Base-by-base conservation (phyloP, 1,140 invertebrate genomes). In the Rhyacophila brunnea region DNA sequence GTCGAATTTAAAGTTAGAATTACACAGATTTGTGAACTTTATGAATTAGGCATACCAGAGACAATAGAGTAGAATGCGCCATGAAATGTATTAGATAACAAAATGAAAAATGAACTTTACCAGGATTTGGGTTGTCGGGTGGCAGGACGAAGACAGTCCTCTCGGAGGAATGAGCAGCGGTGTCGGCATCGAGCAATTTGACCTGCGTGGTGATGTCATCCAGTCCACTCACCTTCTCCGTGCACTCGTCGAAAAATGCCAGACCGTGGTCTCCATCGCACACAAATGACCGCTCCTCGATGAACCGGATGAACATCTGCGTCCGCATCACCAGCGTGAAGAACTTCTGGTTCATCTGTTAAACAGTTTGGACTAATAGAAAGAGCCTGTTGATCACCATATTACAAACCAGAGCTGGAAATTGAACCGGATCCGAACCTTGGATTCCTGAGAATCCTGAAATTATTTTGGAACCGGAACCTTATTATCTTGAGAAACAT, bases 221-320 rank as follows among this genome's bases (percentile, higher is more conserved):
- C 60, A 83, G 82, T 49, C 83, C 81, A 38, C 82, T 81, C 13
- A 89, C 80, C 60, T 85, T 81, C 74, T 97, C 95, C 1, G 91
- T 88, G 71, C 96, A 99, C 72, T 99, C 95, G 75, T 99, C 97
- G 72, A 99, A 99, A 79, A 99, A 99, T 9, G 95, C 93, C 50
- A 99, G 79, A 62, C 87, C 87, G 74, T 86, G 85, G 80, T 99
- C 95, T 73, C 94, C 94, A 68, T 98, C 95, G 10, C 95, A 96
- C 0, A 99, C 93, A 80, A 99, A 99, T 67, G 95, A 98, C 34
- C 96, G 84, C 77, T 99, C 97, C 78, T 99, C 96, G 65, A 99
- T 98, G 75, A 99, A 99, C 38, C 95, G 87, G 56, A 93, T 96
- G 74, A 98, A 99, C 90, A 96, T 96, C 79, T 99, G 96, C 1